Conservation (phyloP, 2,113 vertebrate genomes). For the Ictalurus furcatus region DNA sequence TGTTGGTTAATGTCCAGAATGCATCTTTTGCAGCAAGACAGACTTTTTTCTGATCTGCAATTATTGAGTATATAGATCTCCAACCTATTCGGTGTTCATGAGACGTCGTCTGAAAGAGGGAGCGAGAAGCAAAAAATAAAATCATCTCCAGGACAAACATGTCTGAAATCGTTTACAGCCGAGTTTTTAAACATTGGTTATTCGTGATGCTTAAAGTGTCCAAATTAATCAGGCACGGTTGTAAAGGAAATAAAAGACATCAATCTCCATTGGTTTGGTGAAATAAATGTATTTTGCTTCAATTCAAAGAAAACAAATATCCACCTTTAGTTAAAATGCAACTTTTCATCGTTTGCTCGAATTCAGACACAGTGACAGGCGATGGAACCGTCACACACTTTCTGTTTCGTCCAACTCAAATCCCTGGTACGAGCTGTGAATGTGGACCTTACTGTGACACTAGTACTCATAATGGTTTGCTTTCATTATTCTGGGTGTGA, state of each 20-base stretch:
- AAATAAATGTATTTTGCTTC: not conserved
- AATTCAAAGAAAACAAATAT: not conserved
- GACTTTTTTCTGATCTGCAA: not conserved
- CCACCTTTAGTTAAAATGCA: not conserved
- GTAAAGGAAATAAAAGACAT: not conserved
- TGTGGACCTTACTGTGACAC: not conserved
- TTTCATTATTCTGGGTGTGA: not conserved
- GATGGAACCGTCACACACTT: not conserved
- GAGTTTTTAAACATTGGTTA: not conserved
- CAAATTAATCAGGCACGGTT: not conserved
- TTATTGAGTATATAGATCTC: conserved; percentile 12
- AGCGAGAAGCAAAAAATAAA: not conserved
- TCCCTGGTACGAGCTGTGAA: not conserved
- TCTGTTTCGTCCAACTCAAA: not conserved
- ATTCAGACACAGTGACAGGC: not conserved
- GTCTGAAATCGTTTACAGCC: not conserved
- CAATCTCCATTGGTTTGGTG: not conserved
- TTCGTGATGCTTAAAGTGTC: not conserved
- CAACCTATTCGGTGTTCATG: not conserved
- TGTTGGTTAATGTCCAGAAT: not conserved
- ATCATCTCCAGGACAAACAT: not conserved
- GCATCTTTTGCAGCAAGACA: not conserved
- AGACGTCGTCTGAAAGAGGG: not conserved
- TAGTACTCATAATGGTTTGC: not conserved
- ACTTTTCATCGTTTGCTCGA: not conserved